Percentiles rank a stretch among this genome's conserved stretches.
These are phyloP conservation scores for Crypturellus undulatus DNA, from an alignment of 2,113 vertebrate genomes.

Conservation along the genomic window DNA sequence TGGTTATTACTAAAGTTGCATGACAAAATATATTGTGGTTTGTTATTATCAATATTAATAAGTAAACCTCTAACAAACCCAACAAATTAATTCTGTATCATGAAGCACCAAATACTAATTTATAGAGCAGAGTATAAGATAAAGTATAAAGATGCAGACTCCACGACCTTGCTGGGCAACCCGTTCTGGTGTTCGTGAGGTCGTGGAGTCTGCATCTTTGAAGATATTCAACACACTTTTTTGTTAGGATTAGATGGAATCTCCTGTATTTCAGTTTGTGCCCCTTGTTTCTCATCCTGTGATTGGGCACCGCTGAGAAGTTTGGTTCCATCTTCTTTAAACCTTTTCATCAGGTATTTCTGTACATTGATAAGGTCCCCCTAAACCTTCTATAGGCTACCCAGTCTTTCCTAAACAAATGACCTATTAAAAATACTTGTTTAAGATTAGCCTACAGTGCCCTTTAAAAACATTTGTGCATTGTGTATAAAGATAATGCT, in stretches of 20 bases:
- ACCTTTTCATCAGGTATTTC: neutral
- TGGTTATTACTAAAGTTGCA: neutral
- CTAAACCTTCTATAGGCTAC: neutral
- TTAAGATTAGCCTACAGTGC: neutral
- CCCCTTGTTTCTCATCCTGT: neutral
- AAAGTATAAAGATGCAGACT: neutral
- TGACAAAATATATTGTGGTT: neutral
- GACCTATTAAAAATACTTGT: constrained; percentile 29
- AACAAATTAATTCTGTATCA: neutral
- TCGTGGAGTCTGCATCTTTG: too few relatives aligned
- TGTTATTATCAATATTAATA: neutral
- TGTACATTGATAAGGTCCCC: neutral
- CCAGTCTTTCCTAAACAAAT: neutral
- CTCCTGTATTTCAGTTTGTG: neutral
- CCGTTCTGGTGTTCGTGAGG: neutral
- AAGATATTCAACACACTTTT: too few relatives aligned
- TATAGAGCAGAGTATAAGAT: neutral
- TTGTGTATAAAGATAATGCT: neutral
- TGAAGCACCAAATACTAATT: neutral
- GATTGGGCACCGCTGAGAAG: neutral
- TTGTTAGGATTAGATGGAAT: neutral
- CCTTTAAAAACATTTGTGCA: constrained; percentile 27
- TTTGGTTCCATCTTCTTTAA: neutral
- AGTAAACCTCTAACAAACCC: neutral
- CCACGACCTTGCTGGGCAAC: neutral